Conservation (phyloP, 2,113 vertebrate genomes). For the Albula goreensis region DNA sequence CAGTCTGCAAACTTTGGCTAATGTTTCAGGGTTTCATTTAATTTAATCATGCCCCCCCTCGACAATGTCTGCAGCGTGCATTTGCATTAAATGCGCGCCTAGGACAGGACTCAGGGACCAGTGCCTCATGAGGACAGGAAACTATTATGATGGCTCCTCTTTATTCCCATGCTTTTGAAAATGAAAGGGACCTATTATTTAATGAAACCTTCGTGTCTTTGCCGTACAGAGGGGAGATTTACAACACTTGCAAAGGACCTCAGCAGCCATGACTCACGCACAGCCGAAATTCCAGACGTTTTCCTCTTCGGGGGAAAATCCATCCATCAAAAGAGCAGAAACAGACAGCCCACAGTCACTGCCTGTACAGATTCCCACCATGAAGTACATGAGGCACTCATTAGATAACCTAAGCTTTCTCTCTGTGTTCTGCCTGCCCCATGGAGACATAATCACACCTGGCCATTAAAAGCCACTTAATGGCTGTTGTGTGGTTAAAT, state of each 20-base stretch:
- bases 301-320: slow-evolving; percentile 21
- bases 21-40: slow-evolving; percentile 1
- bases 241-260: neutral
- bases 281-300: slow-evolving; percentile 5
- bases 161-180: neutral
- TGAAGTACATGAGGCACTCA: neutral
- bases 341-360: neutral
- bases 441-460: too few relatives aligned
- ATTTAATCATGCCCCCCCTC: slow-evolving; percentile 1
- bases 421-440: too few relatives aligned
- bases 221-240: neutral
- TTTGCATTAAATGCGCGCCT: neutral
- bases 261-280: slow-evolving; percentile 1
- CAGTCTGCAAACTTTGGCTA: neutral
- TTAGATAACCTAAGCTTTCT: neutral
- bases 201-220: slow-evolving; percentile 22
- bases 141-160: neutral
- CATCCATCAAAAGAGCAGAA: slow-evolving; percentile 24
- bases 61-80: neutral
- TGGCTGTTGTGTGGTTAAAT: too few relatives aligned
- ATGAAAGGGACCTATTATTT: slow-evolving; percentile 24
- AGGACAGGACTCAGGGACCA: neutral
- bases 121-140: slow-evolving; percentile 10
- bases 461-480: too few relatives aligned
- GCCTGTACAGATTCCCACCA: neutral